phyloP scores from a whole-genome alignment of 2,113 vertebrate species.

The Clarias batrachus region DNA sequence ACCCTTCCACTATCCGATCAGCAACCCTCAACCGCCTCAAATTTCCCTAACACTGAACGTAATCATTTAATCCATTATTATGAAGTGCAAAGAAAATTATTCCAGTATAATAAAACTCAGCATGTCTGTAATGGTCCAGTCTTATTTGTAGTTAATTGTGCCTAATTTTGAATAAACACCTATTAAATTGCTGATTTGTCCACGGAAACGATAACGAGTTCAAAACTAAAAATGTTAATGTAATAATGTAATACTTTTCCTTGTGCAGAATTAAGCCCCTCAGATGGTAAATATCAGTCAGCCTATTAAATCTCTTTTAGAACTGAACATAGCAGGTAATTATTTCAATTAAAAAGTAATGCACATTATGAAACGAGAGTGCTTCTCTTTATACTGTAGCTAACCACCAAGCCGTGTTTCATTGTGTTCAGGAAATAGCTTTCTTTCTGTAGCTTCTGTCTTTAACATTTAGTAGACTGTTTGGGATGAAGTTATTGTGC shows the following conservation, averaged over 20 bases:
- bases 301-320: constrained; percentile 4
- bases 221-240: neutral
- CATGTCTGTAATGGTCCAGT: neutral
- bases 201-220: neutral
- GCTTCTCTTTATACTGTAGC: neutral
- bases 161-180: neutral
- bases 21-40: too few relatives aligned
- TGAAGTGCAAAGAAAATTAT: neutral
- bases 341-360: neutral
- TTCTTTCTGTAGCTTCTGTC: neutral
- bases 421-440: neutral
- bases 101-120: neutral
- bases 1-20: too few relatives aligned
- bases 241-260: too few relatives aligned
- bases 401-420: neutral
- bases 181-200: neutral
- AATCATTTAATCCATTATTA: neutral
- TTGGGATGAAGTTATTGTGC: neutral
- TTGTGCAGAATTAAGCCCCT: neutral
- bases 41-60: too few relatives aligned
- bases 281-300: neutral
- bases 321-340: neutral
- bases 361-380: neutral
- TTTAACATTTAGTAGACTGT: neutral
- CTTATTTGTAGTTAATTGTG: neutral